phyloP scores from a whole-genome alignment of 2,113 vertebrate species.

The Barnardius zonarius region DNA sequence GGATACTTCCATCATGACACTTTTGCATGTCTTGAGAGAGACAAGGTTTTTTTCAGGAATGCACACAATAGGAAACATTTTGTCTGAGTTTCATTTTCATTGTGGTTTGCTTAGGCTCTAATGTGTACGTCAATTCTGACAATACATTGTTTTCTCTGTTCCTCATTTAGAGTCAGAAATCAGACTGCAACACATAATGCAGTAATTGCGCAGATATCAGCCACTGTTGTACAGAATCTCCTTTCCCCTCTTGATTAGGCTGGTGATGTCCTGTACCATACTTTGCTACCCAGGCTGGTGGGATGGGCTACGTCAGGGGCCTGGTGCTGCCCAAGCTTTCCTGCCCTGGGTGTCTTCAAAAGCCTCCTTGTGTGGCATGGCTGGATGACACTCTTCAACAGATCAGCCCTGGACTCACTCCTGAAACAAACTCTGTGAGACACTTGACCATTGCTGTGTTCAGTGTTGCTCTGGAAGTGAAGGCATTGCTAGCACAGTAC shows the following conservation, averaged over 20 bases:
- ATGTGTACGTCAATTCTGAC: neutral
- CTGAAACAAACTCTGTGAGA: neutral
- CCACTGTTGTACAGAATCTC: neutral
- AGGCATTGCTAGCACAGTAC: neutral
- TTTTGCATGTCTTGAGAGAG: neutral
- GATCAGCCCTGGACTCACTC: neutral
- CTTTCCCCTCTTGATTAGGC: neutral
- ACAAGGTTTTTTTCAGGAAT: neutral
- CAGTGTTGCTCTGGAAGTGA: neutral
- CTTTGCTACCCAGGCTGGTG: neutral
- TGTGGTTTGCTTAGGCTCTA: neutral
- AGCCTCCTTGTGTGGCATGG: neutral
- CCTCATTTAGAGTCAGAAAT: neutral
- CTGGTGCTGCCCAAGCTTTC: neutral
- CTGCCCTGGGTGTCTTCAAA: neutral
- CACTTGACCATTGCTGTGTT: neutral
- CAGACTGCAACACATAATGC: neutral
- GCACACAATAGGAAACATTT: neutral
- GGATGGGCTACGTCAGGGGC: neutral
- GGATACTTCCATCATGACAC: neutral
- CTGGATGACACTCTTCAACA: neutral
- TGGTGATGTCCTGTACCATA: neutral
- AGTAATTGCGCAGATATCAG: neutral
- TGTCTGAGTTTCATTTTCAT: neutral
- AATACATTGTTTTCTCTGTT: neutral